Evolutionary conservation across 2,797 vertebrate species (phyloP).

Genomic region (Acanthiza pusilla): DNA sequence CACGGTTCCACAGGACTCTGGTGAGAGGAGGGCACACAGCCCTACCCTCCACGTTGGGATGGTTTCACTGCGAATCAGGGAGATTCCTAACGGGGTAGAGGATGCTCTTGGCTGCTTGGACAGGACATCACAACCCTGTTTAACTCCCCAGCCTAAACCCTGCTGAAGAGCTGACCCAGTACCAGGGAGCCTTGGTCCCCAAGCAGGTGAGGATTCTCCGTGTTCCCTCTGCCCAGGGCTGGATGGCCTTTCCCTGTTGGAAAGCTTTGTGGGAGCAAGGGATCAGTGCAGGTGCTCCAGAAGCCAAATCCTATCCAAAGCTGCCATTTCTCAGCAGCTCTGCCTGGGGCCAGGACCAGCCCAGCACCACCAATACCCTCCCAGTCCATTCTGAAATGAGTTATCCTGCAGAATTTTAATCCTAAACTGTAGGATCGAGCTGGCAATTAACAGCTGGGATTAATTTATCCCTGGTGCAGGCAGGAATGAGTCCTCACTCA

Average conservation of each 20-base stretch:
- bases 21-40: not conserved
- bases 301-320: not conserved
- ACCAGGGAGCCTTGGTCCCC: not conserved
- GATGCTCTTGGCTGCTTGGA: not conserved
- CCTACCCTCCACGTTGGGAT: no score
- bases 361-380: not conserved
- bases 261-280: not conserved
- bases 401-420: not conserved
- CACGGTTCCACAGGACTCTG: fast-evolving
- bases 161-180: not conserved
- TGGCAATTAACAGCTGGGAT: not conserved
- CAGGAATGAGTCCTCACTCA: not conserved
- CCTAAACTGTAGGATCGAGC: not conserved
- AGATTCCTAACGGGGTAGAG: not conserved
- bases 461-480: not conserved
- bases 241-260: not conserved
- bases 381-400: not conserved
- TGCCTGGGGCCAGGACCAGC: not conserved
- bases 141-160: not conserved
- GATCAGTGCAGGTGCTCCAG: not conserved
- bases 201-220: not conserved
- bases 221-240: not conserved
- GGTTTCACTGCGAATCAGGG: not conserved
- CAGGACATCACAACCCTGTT: not conserved
- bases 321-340: not conserved